Evolutionary conservation across 2,797 vertebrate species (phyloP).

Genomic region (Yasuhikotakia modesta): DNA sequence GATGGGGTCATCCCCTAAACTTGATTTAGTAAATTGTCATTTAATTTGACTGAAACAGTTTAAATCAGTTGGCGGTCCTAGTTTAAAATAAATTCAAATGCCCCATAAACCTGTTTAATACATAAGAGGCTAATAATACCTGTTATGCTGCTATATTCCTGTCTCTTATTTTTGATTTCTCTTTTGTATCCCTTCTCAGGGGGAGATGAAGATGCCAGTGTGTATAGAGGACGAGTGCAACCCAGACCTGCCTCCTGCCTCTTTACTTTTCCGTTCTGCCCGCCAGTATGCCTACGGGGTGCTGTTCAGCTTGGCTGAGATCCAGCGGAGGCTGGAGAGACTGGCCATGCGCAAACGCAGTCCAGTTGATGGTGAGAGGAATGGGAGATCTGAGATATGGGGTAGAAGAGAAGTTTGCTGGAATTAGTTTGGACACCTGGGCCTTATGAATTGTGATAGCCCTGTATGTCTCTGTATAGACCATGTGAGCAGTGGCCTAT

Average conservation of each 20-base stretch:
- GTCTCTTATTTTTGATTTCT: background rate
- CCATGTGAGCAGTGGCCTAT: no score
- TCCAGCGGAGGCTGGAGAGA: conserved; percentile 86
- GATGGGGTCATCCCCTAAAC: background rate
- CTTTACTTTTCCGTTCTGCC: conserved; percentile 86
- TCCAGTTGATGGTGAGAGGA: conserved; percentile 80
- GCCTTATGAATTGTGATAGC: no score
- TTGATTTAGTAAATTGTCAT: background rate
- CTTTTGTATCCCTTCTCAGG: conserved; percentile 68
- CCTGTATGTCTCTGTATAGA: no score
- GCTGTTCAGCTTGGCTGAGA: conserved; percentile 91
- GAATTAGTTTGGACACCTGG: no score
- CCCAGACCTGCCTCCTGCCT: conserved; percentile 86
- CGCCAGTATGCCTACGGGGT: conserved; percentile 90
- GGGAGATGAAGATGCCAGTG: conserved; percentile 92
- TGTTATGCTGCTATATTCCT: background rate
- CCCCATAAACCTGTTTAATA: background rate
- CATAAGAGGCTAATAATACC: background rate
- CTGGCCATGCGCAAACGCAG: conserved; percentile 83
- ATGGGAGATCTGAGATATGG: background rate
- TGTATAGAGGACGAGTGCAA: conserved; percentile 93
- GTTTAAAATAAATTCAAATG: background rate
- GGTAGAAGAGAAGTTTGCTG: no score
- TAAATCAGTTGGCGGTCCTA: no score
- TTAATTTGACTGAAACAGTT: no score